These are phyloP conservation scores for Oryzias melastigma DNA, from an alignment of 2,113 vertebrate species.

Conservation along the genomic window DNA sequence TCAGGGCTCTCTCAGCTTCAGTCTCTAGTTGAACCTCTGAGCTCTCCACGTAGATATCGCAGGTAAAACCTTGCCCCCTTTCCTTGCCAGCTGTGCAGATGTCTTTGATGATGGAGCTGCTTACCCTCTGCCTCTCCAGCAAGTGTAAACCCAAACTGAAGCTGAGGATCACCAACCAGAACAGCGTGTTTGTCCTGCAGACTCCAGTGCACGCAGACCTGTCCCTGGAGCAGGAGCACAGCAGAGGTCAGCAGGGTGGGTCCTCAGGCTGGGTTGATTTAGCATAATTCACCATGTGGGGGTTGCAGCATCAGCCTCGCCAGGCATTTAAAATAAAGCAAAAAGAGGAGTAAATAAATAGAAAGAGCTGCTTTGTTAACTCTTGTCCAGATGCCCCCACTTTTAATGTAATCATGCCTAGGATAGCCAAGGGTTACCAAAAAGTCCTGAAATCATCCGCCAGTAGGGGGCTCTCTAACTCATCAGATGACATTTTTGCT, in stretches of 20 bases:
- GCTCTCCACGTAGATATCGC: constrained; percentile 83
- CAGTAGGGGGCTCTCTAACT: neutral
- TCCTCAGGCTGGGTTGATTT: no score
- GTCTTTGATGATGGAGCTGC: neutral
- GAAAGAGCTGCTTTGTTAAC: no score
- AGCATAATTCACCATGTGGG: no score
- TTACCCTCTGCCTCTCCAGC: constrained; percentile 18
- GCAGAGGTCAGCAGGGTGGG: constrained; percentile 79
- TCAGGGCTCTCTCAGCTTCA: constrained; percentile 92
- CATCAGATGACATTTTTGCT: neutral
- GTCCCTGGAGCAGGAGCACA: constrained; percentile 83
- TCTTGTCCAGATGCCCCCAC: no score
- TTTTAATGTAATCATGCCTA: no score
- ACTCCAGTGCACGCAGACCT: constrained; percentile 81
- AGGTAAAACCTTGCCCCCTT: constrained; percentile 40
- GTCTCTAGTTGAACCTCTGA: constrained; percentile 83
- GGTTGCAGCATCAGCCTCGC: no score
- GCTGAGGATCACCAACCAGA: constrained; percentile 97
- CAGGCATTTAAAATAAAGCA: no score
- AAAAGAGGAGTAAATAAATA: no score
- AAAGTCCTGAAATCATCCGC: neutral
- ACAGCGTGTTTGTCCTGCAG: constrained; percentile 96
- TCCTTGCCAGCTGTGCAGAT: neutral
- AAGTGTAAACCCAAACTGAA: constrained; percentile 95
- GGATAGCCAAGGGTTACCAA: no score